Conservation (phyloP, 2,113 vertebrate genomes). For the Tragelaphus buxtoni region DNA sequence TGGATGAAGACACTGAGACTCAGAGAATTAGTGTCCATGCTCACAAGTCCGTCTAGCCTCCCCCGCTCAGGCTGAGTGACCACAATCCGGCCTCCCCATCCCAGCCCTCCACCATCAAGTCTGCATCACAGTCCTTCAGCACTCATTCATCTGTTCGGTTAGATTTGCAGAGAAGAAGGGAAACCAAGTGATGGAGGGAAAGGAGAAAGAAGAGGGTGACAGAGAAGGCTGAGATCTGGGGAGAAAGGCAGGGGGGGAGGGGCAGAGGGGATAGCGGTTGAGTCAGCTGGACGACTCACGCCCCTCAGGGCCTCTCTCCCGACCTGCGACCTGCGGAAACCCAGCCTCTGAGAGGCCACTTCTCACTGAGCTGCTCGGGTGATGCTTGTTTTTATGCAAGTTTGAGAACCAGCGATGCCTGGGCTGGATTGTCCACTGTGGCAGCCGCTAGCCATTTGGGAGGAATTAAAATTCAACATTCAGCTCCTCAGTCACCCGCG, state of each 20-base stretch:
- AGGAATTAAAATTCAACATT: neutral
- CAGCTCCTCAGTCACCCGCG: neutral
- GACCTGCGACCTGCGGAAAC: fast-evolving
- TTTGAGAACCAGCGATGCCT: neutral
- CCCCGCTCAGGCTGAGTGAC: fast-evolving
- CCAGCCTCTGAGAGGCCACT: neutral
- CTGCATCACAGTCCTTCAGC: neutral
- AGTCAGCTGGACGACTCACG: fast-evolving
- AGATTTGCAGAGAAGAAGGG: neutral
- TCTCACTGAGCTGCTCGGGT: neutral
- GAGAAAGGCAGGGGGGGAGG: neutral
- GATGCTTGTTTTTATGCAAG: neutral
- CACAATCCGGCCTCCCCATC: neutral
- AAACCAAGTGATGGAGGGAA: neutral
- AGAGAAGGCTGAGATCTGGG: neutral
- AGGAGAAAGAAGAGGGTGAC: neutral
- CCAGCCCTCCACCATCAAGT: neutral
- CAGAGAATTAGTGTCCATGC: neutral
- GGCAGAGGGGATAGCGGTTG: neutral
- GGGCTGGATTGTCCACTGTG: neutral
- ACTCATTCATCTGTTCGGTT: fast-evolving
- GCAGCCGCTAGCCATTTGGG: neutral
- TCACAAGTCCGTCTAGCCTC: neutral
- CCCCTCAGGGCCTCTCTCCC: neutral
- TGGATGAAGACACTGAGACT: neutral